Evolutionary conservation across 2,888 invertebrate genomes (phyloP), one percentile per base, ranked within the genome.

Genomic region (Sturmia bella): DNA sequence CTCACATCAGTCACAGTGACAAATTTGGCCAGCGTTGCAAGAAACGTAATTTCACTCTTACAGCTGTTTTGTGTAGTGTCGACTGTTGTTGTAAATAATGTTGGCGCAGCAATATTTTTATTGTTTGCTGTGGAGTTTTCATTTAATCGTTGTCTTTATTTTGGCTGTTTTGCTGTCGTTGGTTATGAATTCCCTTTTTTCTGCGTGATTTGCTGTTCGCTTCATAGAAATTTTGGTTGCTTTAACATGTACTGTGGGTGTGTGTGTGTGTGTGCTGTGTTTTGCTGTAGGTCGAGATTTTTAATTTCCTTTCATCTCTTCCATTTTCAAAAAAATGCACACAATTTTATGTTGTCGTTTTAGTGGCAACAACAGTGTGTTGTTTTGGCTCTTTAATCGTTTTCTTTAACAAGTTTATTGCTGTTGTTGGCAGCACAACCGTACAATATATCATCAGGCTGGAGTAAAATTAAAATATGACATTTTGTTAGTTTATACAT

Each of bases 1-100:
- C 64, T 80, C 77, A 70, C 74, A 83, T 76, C 80, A 79, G 76
- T 76, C 76, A 83, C 79, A 69, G 72, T 64, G 76, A 76, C 52
- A 73, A 70, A 64, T 59, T 68, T 57, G 50, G 52, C 75, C 78
- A 76, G 56, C 66, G 72, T 69, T 56, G 69, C 21, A 52, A 61
- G 59, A 37, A 59, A 15, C 19, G 77, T 69, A 61, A 39, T 80
- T 64, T 63, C 19, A 37, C 19, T 68, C 56, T 27, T 64, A 45
- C 37, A 11, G n/a, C 48, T 64, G 39, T 43, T 54, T 6, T 43
- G 27, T 17, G 13, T 56, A 6, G 11, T 64, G 59, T 57, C 64
- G 15, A 19, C 61, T 68, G 64, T 21, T 54, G 72, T 17, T 64
- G 27, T 57, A 73, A 43, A 32, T 74, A 39, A 7, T 59, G 56